Evolutionary conservation across 2,797 vertebrate genomes (phyloP).

Genomic region (Epinephelus malabaricus): DNA sequence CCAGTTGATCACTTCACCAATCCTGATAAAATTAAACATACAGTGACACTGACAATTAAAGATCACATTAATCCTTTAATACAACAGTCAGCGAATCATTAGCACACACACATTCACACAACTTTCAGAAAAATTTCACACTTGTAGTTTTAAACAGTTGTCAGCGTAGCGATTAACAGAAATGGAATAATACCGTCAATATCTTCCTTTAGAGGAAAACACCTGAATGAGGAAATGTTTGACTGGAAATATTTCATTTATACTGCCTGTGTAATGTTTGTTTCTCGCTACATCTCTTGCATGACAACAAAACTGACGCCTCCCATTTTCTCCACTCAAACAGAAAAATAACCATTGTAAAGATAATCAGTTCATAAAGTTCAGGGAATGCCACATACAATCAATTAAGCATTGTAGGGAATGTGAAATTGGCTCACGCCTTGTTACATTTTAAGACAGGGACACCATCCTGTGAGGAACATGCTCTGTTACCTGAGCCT

Average conservation of each 20-base stretch:
- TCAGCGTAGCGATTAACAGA: background rate
- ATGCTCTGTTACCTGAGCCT: too few relatives aligned
- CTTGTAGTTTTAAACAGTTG: slow-evolving; percentile 38
- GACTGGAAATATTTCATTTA: background rate
- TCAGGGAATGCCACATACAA: background rate
- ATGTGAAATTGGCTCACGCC: too few relatives aligned
- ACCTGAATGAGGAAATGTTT: slow-evolving; percentile 14
- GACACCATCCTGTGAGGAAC: too few relatives aligned
- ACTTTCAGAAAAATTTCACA: slow-evolving; percentile 37
- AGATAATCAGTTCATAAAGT: background rate
- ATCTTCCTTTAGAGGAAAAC: slow-evolving; percentile 15
- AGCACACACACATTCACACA: slow-evolving; percentile 11
- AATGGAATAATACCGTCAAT: slow-evolving; percentile 7
- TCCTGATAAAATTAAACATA: background rate
- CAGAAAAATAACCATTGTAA: background rate
- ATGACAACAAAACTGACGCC: background rate
- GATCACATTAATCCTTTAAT: slow-evolving; percentile 45
- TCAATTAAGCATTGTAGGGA: background rate
- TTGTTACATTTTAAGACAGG: too few relatives aligned
- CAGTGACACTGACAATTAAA: background rate
- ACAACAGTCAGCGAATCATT: slow-evolving; percentile 22
- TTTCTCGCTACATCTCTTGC: slow-evolving; percentile 5
- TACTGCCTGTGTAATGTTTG: background rate
- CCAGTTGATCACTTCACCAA: background rate
- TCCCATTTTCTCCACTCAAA: background rate